Conservation (phyloP, 1,140 invertebrate genomes). For the Lordiphosa collinella region DNA sequence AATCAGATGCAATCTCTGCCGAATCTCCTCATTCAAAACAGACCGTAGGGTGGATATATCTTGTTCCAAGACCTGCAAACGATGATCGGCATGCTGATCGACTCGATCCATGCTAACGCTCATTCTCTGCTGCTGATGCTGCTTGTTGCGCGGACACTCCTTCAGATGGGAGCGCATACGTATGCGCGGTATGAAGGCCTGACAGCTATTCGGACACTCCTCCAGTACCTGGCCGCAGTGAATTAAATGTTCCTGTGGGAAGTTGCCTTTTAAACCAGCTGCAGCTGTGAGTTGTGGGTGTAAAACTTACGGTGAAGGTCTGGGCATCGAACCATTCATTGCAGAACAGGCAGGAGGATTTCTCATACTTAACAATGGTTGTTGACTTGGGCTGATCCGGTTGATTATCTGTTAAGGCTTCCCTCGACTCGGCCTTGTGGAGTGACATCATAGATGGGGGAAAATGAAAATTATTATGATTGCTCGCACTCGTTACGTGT, state of each 20-base stretch:
- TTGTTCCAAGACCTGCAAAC: slow-evolving; percentile 64
- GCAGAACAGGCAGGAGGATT: slow-evolving; percentile 83
- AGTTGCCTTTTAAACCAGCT: not conserved
- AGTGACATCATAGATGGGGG: slow-evolving; percentile 33
- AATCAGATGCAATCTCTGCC: slow-evolving; percentile 71
- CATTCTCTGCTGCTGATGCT: slow-evolving; percentile 9
- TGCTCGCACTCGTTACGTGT: slow-evolving; percentile 20
- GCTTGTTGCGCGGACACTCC: slow-evolving; percentile 81
- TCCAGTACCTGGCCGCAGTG: slow-evolving; percentile 85
- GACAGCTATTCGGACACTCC: slow-evolving; percentile 84
- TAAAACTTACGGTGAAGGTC: slow-evolving; percentile 80
- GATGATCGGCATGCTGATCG: slow-evolving; percentile 57
- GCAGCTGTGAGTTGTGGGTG: not conserved
- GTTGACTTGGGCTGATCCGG: slow-evolving; percentile 47
- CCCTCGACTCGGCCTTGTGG: slow-evolving; percentile 9
- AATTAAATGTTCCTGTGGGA: slow-evolving; percentile 82
- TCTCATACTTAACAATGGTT: slow-evolving; percentile 75
- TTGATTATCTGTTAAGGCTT: slow-evolving; percentile 8
- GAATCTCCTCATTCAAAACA: slow-evolving; percentile 76
- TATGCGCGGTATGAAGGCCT: slow-evolving; percentile 84
- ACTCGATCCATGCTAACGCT: slow-evolving; percentile 57
- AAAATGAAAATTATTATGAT: not conserved
- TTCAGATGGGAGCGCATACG: slow-evolving; percentile 82
- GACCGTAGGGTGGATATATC: slow-evolving; percentile 67
- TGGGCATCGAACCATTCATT: slow-evolving; percentile 82